Percentiles rank a stretch among this genome's conserved stretches.
phyloP scores from a whole-genome alignment of 2,888 invertebrate genomes.

The Epiblema foenella region DNA sequence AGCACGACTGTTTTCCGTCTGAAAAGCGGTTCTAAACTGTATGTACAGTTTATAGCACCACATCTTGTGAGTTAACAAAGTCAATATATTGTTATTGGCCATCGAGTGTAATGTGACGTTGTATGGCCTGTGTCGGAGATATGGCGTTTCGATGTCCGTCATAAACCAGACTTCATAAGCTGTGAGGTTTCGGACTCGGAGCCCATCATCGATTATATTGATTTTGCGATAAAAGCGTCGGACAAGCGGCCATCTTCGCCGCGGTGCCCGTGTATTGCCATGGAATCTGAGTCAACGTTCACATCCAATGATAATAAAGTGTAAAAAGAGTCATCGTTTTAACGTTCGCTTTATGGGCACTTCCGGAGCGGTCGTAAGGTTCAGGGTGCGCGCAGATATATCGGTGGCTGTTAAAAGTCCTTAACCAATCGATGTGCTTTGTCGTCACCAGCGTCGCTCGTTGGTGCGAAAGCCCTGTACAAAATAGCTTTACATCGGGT shows the following conservation, averaged over 20 bases:
- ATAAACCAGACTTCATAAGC: conserved; percentile 76
- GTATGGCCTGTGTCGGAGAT: conserved; percentile 50
- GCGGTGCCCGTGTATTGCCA: conserved; percentile 73
- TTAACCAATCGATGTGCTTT: conserved; percentile 66
- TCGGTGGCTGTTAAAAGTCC: conserved; percentile 69
- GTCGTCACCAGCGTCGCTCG: conserved; percentile 57
- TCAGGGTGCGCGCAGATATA: conserved; percentile 74
- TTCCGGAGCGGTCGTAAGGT: conserved; percentile 76
- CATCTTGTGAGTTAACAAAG: conserved; percentile 37
- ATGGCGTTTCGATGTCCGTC: conserved; percentile 66
- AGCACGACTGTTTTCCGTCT: background rate
- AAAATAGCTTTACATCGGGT: conserved; percentile 53
- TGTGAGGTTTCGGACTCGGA: conserved; percentile 68
- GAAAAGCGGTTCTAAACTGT: conserved; percentile 14
- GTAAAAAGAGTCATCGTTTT: conserved; percentile 84
- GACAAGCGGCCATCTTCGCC: conserved; percentile 71
- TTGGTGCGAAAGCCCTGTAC: conserved; percentile 53
- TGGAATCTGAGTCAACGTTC: conserved; percentile 82
- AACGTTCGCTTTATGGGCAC: conserved; percentile 82
- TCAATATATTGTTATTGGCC: conserved; percentile 44
- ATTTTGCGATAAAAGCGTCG: conserved; percentile 78
- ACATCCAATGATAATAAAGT: conserved; percentile 85
- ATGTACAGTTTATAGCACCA: conserved; percentile 20
- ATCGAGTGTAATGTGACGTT: conserved; percentile 32
- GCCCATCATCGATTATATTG: conserved; percentile 77